phyloP scores from a whole-genome alignment of 2,888 invertebrate genomes.

The Herminia tarsipennalis region DNA sequence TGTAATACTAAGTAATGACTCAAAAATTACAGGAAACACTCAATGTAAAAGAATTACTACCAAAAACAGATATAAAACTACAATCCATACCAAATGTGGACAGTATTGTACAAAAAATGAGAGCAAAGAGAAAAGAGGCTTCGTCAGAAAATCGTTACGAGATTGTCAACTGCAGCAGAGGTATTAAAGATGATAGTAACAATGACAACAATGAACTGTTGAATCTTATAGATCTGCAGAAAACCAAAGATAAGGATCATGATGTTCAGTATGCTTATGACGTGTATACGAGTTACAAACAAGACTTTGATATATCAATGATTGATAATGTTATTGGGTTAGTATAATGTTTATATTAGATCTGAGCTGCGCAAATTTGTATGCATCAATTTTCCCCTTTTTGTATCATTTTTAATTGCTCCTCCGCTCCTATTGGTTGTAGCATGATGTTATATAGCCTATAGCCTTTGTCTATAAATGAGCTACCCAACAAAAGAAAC shows the following conservation, averaged over 20 bases:
- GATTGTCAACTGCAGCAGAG: constrained; percentile 73
- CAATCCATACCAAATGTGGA: constrained; percentile 61
- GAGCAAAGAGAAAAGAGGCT: constrained; percentile 68
- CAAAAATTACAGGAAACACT: constrained; percentile 62
- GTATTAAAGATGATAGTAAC: constrained; percentile 53
- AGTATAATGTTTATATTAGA: constrained; percentile 13
- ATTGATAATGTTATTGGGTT: constrained; percentile 76
- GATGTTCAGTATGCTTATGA: constrained; percentile 74
- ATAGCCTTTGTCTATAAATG: too few relatives aligned
- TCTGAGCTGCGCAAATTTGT: too few relatives aligned
- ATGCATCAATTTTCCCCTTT: too few relatives aligned
- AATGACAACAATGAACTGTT: constrained; percentile 46
- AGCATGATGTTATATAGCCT: too few relatives aligned
- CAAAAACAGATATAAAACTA: constrained; percentile 60
- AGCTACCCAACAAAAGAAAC: too few relatives aligned
- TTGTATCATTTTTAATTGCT: too few relatives aligned
- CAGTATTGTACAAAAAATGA: constrained; percentile 71
- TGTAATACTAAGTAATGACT: too few relatives aligned
- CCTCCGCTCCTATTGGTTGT: too few relatives aligned
- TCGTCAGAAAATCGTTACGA: constrained; percentile 69
- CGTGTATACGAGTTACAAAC: constrained; percentile 69
- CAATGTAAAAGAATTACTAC: constrained; percentile 63
- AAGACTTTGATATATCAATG: constrained; percentile 75
- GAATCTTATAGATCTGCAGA: constrained; percentile 70
- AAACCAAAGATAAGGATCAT: constrained; percentile 51